These are phyloP conservation scores for Electrophaes corylata DNA, from an alignment of 2,888 invertebrate genomes.

Conservation along the genomic window DNA sequence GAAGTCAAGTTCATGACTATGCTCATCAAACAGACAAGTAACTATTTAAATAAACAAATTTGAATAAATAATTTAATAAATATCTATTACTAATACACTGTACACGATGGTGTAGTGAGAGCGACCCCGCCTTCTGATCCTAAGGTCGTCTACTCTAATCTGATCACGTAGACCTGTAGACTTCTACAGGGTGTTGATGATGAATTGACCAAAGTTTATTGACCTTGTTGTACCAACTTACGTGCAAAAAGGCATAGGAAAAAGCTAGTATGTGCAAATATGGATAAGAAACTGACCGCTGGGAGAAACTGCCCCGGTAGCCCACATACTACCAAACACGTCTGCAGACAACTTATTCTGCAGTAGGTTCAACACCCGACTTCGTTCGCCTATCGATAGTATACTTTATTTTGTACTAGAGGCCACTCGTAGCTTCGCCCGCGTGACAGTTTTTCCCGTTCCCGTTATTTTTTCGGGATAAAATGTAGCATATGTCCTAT, in stretches of 20 bases:
- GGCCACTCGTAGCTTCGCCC: too few species aligned
- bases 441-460: too few species aligned
- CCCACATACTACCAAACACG: slow-evolving; percentile 10
- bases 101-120: too few species aligned
- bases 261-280: slow-evolving; percentile 2
- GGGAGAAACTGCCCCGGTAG: slow-evolving; percentile 23
- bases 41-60: background rate
- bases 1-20: slow-evolving; percentile 10
- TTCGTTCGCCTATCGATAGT: too few species aligned
- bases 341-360: background rate
- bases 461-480: too few species aligned
- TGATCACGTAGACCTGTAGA: too few species aligned
- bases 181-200: too few species aligned
- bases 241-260: background rate
- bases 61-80: background rate
- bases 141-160: too few species aligned
- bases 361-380: background rate
- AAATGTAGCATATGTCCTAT: too few species aligned
- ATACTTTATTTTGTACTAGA: too few species aligned
- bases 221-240: background rate
- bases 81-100: background rate
- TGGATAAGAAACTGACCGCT: slow-evolving; percentile 4
- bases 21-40: background rate
- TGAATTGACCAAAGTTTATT: background rate
- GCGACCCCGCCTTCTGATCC: too few species aligned